Conservation (phyloP, 2,113 vertebrate genomes). For the Grammomys dolichurus region DNA sequence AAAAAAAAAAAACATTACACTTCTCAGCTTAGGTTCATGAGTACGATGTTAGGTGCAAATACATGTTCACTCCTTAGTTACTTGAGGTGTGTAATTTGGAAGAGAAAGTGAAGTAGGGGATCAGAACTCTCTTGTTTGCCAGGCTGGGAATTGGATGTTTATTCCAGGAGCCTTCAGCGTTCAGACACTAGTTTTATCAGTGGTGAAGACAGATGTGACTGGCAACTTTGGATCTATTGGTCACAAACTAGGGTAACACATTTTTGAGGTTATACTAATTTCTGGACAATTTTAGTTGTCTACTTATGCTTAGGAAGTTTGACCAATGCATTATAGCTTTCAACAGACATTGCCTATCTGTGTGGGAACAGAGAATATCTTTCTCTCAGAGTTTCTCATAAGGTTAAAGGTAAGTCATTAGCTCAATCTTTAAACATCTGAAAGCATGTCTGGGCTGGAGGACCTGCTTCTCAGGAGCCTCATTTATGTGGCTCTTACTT, state of each 20-base stretch:
- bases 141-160: not conserved
- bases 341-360: not conserved
- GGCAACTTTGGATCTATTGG: not conserved
- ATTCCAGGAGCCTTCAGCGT: not conserved
- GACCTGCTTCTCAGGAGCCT: not conserved
- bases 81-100: not conserved
- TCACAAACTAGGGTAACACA: not conserved
- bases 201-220: not conserved
- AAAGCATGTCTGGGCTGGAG: not conserved
- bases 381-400: not conserved
- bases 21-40: too few species aligned
- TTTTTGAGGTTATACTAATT: not conserved
- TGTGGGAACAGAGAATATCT: not conserved
- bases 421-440: not conserved
- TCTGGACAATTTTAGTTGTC: not conserved
- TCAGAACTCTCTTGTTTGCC: not conserved
- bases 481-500: not conserved
- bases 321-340: not conserved
- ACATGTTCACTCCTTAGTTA: not conserved
- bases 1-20: not conserved
- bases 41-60: not conserved
- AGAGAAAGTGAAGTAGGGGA: not conserved
- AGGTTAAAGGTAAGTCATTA: not conserved
- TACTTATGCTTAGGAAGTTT: not conserved
- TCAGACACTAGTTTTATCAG: not conserved